A percentile compares a stretch with the other conserved stretches of the same genome.
phyloP scores from a whole-genome alignment of 35 echinoderm and acorn worm genomes.

The Chiridota heheva region DNA sequence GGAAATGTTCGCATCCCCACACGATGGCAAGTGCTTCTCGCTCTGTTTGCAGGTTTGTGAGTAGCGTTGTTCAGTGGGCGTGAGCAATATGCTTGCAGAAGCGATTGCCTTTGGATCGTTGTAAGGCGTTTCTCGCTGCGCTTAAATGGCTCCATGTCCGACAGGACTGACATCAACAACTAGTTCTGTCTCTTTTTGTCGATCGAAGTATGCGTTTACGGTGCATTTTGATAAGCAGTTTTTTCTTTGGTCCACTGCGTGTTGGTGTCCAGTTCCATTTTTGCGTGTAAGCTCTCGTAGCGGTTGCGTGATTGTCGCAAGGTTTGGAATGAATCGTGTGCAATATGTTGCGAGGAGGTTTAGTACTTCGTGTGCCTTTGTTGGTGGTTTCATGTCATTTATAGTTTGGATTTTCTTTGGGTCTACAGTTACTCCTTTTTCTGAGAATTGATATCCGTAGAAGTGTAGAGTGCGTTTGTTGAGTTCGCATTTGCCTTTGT shows the following conservation, averaged over 20 bases:
- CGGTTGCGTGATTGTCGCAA: too few species aligned
- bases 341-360: conserved; percentile 51
- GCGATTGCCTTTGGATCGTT: background rate
- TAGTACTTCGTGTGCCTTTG: conserved; percentile 30
- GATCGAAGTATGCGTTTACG: conserved; percentile 58
- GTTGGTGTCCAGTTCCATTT: conserved; percentile 12
- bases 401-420: conserved; percentile 65
- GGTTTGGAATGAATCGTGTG: conserved; percentile 54
- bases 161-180: conserved; percentile 61
- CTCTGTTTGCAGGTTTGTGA: conserved; percentile 55
- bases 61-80: conserved; percentile 22
- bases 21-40: conserved; percentile 38
- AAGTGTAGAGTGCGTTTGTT: conserved; percentile 25
- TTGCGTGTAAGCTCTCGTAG: conserved; percentile 43
- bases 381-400: background rate
- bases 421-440: conserved; percentile 51
- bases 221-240: conserved; percentile 3
- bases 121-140: conserved; percentile 1
- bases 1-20: conserved; percentile 47
- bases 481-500: conserved; percentile 62
- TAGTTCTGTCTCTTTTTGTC: conserved; percentile 3
- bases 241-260: conserved; percentile 27
- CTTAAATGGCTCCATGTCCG: conserved; percentile 33
- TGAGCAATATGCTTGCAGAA: conserved; percentile 33
- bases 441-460: conserved; percentile 47